Conservation (phyloP, 2,113 vertebrate species). For the Syrrhaptes paradoxus region DNA sequence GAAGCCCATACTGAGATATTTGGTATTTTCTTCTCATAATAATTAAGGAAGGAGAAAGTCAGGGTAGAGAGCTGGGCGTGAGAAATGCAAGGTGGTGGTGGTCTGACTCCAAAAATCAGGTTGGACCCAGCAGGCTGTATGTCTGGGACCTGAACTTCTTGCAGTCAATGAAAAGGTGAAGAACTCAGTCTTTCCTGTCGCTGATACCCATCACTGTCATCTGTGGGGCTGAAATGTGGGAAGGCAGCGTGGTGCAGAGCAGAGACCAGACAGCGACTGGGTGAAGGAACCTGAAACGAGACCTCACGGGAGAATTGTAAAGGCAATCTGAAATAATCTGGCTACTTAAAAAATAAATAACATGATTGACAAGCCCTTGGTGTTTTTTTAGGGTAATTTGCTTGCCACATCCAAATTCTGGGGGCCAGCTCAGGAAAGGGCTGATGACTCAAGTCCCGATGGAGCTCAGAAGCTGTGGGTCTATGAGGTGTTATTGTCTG, state of each 20-base stretch:
- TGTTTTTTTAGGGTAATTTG: neutral
- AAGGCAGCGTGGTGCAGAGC: neutral
- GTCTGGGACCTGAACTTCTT: rapidly evolving
- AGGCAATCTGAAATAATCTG: neutral
- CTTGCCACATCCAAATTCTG: neutral
- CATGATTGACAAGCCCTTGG: neutral
- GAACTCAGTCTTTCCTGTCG: neutral
- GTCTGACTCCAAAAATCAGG: neutral
- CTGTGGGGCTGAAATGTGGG: neutral
- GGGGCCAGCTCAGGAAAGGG: neutral
- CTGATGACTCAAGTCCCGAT: rapidly evolving
- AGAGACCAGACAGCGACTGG: neutral
- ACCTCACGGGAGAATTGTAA: rapidly evolving
- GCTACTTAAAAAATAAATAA: neutral
- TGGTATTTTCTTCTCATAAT: neutral
- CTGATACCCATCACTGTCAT: rapidly evolving
- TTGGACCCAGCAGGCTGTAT: too few species aligned
- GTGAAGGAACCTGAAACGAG: neutral
- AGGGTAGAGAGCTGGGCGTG: rapidly evolving
- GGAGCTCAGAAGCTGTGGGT: neutral
- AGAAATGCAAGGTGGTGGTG: neutral
- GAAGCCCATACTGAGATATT: neutral
- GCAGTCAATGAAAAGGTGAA: neutral
- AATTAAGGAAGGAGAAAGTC: neutral
- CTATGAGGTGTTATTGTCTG: rapidly evolving